These are phyloP conservation scores for Siderastrea radians DNA, from an alignment of 92 coral and sea anemone genomes.

Conservation along the genomic window DNA sequence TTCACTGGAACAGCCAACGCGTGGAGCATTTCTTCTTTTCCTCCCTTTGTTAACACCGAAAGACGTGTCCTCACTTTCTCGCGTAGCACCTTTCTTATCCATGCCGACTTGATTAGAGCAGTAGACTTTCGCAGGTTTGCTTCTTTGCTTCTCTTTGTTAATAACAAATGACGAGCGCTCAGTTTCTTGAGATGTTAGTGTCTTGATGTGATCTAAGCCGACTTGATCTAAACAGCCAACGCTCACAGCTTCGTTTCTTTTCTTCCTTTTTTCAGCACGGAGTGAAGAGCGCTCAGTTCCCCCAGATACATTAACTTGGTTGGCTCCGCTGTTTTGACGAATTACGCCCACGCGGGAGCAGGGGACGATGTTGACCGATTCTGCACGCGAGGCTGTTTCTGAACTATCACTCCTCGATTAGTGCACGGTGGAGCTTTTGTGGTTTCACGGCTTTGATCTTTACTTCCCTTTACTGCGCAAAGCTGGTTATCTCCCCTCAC, in stretches of 20 bases:
- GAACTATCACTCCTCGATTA: neutral
- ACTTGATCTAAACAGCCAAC: neutral
- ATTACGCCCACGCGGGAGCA: neutral
- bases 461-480: neutral
- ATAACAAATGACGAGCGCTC: neutral
- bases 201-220: neutral
- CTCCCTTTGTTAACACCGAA: neutral
- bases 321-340: neutral
- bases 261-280: neutral
- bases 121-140: neutral
- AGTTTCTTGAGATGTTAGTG: neutral
- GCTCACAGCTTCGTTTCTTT: neutral
- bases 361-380: neutral
- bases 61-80: neutral
- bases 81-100: neutral
- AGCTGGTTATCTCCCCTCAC: neutral
- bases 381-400: neutral
- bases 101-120: neutral
- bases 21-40: neutral
- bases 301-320: neutral
- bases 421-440: neutral
- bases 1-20: neutral
- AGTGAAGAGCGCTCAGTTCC: neutral
- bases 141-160: neutral
- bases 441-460: neutral